Evolutionary conservation across 2,888 invertebrate species (phyloP), one percentile per base, ranked within the genome.

Genomic region (Branchellion lobata): DNA sequence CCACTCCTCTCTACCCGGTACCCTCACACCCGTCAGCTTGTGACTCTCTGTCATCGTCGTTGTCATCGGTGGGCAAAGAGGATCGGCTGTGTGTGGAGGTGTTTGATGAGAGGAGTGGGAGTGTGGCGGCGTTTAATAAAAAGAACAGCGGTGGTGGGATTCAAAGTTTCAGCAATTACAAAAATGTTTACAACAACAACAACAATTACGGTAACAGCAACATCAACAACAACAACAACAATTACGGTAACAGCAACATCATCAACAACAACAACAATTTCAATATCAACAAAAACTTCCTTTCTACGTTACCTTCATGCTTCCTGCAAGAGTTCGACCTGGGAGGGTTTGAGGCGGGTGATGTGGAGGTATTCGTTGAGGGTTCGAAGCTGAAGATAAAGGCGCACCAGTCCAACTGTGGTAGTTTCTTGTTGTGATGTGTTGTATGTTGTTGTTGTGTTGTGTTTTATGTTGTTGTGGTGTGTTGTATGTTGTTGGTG

Each of bases 321-420:
- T 77, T 77, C 65, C 29, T 14, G 1, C 77, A 77, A 18, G 77
- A 77, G 40, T 77, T 77, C 29, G 65, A 61, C n/a, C 33, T 77
- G 65, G 57, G 31, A 18, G 18, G n/a, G n/a, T 77, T 34, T 24
- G 14, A 34, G 24, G 57, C 77, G 27, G 24, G 31, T 34, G 77
- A 77, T 24, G 33, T 77, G 11, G 33, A 21, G 11, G 77, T 77
- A 14, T 8, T n/a, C 18, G 57, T 57, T 3, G n/a, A 33, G 21
- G 65, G 65, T 33, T 24, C 29, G 11, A 77, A 65, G 33, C 61
- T 77, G 21, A 33, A 33, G n/a, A 8, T 77, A 29, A n/a, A 65
- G 2, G 77, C 77, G 3, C 61, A 3, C 24, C 77, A 77, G 24
- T n/a, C 14, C 21, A 18, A 57, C 3, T 5, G 5, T 3, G 61